Conservation (phyloP, 2,113 vertebrate genomes). For the Plecotus auritus region DNA sequence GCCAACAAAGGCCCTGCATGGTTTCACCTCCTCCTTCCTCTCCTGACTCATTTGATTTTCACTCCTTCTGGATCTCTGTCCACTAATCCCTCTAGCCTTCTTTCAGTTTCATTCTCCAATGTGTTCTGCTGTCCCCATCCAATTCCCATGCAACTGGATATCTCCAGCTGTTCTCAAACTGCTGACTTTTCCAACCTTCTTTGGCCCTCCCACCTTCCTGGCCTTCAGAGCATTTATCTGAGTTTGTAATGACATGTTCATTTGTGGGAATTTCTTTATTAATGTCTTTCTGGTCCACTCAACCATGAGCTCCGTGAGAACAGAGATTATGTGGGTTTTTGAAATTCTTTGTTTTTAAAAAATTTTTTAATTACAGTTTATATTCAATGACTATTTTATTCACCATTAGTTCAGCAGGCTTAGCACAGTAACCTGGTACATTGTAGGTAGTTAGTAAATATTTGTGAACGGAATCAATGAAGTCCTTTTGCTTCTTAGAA, state of each 20-base stretch:
- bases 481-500: not conserved
- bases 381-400: not conserved
- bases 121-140: not conserved
- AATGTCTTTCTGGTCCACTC: not conserved
- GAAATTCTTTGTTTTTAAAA: not conserved
- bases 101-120: not conserved
- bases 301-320: not conserved
- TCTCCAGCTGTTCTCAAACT: not conserved
- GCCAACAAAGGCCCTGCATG: not conserved
- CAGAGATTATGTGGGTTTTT: not conserved
- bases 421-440: not conserved
- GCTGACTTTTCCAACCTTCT: not conserved
- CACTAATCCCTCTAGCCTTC: not conserved
- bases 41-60: not conserved
- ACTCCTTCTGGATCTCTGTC: not conserved
- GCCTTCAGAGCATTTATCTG: not conserved
- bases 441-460: not conserved
- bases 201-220: not conserved
- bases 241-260: not conserved
- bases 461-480: slow-evolving; percentile 2
- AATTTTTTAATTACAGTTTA: not conserved
- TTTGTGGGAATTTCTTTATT: not conserved
- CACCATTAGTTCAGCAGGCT: not conserved
- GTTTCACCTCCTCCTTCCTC: not conserved
- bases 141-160: not conserved